Evolutionary conservation across 2,888 invertebrate genomes (phyloP), one percentile per base, ranked within the genome.

Genomic region (Electrophaes corylata): DNA sequence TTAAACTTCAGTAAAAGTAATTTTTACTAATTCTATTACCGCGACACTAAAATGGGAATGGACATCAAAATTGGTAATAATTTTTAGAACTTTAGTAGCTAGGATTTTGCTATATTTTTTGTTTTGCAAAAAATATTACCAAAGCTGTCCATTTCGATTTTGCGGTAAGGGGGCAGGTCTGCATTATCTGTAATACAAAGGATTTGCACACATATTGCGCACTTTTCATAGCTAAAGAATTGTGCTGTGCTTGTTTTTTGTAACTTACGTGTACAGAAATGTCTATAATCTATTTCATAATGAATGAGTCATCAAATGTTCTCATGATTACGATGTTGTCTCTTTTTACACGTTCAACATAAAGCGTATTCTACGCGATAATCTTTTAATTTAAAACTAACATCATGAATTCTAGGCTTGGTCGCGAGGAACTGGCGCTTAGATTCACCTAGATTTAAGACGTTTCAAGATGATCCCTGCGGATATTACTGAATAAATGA

Each of bases 301-400:
- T 4, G 45, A 23, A 47, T 57, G 56, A 56, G 20, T 56, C 55
- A 56, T 55, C 55, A 20, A 11, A 10, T 4, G n/a, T 33, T 35
- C 12, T 20, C 5, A 12, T 33, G 43, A 51, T 35, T 37, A 12
- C 35, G 10, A 16, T 43, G 37, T 43, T 44, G n/a, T n/a, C 26
- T 43, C 35, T 48, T 39, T 26, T 10, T 8, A 19, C 29, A 31
- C 10, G 18, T 16, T 35, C 4, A 6, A 31, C 31, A n/a, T 33
- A 12, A n/a, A 33, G 20, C 33, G n/a, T 33, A 19, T 20, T 33
- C 20, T 19, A 1, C 5, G 14, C n/a, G 31, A 41, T 50, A 29
- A 26, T 49, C 49, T 40, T n/a, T 41, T 46, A 12, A 10, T 20
- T 40, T 19, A 11, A 11, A 39, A 39, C 18, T 11, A 4, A 35